Evolutionary conservation across 2,113 vertebrate species (phyloP).

Genomic region (Varanus komodoensis): DNA sequence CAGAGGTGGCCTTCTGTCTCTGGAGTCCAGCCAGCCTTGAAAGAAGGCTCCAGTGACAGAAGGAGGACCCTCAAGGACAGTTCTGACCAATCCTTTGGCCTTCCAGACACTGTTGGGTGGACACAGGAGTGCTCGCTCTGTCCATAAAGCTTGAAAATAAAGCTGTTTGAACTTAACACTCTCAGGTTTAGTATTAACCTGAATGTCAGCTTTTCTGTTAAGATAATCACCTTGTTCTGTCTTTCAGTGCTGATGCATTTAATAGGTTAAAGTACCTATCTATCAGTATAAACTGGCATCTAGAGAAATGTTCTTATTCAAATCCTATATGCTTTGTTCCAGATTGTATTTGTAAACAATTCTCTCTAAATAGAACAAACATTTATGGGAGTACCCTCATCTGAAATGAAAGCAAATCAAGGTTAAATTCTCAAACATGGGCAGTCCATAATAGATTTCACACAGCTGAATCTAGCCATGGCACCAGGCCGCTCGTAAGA

Average conservation of each 20-base stretch:
- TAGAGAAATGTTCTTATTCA: not conserved
- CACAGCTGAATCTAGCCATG: not conserved
- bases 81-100: no score
- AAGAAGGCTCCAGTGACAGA: no score
- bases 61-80: no score
- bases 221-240: not conserved
- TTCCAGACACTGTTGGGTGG: no score
- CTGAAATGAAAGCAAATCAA: not conserved
- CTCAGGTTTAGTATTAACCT: not conserved
- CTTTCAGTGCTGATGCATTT: not conserved
- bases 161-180: not conserved
- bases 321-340: not conserved
- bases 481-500: not conserved
- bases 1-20: no score
- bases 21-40: no score
- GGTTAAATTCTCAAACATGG: rapidly evolving
- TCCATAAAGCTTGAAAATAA: not conserved
- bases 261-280: not conserved
- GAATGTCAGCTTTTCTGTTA: not conserved
- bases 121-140: no score
- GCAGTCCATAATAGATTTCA: not conserved
- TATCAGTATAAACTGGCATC: not conserved
- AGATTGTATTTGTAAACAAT: not conserved
- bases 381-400: not conserved
- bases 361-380: not conserved